Conservation (phyloP, 1,140 invertebrate genomes). For the Scaptodrosophila lebanonensis region DNA sequence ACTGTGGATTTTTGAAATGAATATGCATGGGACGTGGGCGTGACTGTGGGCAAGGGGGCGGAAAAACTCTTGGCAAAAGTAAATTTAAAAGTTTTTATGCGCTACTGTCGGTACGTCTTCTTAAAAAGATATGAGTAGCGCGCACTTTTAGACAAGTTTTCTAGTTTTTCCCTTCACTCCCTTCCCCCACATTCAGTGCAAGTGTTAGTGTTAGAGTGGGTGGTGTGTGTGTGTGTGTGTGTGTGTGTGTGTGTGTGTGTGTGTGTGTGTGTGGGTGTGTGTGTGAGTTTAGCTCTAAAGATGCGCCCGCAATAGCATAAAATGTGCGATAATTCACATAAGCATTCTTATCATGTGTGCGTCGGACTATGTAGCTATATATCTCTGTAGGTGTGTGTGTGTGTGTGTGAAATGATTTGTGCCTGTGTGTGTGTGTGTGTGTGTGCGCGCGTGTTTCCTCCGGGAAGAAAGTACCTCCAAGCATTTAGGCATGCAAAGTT, state of each 20-base stretch:
- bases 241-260: too few relatives aligned
- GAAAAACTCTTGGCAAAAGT: slow-evolving; percentile 71
- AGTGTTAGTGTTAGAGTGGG: too few relatives aligned
- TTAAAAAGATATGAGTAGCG: slow-evolving; percentile 58
- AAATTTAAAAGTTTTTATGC: slow-evolving; percentile 73
- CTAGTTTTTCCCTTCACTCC: slow-evolving; percentile 48
- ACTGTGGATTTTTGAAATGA: background rate
- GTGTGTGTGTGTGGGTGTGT: too few relatives aligned
- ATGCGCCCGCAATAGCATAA: slow-evolving; percentile 42
- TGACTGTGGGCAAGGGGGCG: slow-evolving; percentile 19
- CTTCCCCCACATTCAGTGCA: background rate
- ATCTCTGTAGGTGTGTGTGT: slow-evolving; percentile 8
- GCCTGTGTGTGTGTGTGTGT: slow-evolving; percentile 25
- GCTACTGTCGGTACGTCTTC: slow-evolving; percentile 39
- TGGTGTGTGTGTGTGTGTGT: too few relatives aligned
- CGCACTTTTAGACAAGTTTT: slow-evolving; percentile 70
- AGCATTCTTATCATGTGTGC: slow-evolving; percentile 64
- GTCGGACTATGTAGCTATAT: slow-evolving; percentile 8
- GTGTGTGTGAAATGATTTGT: slow-evolving; percentile 46
- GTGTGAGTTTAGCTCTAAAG: slow-evolving; percentile 6
- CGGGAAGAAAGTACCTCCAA: slow-evolving; percentile 55
- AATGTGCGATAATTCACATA: slow-evolving; percentile 74
- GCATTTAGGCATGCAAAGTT: slow-evolving; percentile 66
- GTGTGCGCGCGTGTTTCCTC: slow-evolving; percentile 54
- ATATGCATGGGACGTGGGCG: slow-evolving; percentile 5